phyloP scores from a whole-genome alignment of 1,140 invertebrate species.

The Caenorhabditis inopinata region DNA sequence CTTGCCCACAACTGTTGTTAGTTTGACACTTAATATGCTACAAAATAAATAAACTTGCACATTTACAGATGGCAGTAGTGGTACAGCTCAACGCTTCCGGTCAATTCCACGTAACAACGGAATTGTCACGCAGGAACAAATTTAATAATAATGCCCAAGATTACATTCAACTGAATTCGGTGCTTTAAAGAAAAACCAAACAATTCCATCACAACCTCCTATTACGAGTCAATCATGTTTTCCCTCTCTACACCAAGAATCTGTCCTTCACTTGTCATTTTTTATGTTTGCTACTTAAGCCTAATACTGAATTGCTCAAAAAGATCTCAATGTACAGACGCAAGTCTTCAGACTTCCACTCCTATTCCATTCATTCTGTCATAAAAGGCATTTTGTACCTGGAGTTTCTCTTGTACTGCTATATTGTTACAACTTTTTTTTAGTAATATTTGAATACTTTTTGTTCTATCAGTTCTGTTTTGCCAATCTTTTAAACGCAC shows the following conservation, averaged over 20 bases:
- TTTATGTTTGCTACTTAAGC: neutral
- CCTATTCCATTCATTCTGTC: neutral
- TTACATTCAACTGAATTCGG: neutral
- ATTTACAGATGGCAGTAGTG: neutral
- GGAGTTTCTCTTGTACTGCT: neutral
- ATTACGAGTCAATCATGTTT: conserved; percentile 19
- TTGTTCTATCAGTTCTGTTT: neutral
- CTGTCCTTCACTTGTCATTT: conserved; percentile 29
- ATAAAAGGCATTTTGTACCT: conserved; percentile 6
- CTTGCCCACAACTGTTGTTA: conserved; percentile 45
- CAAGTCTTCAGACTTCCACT: neutral
- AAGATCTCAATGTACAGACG: conserved; percentile 22
- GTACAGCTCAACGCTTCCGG: neutral
- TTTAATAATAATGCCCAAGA: neutral
- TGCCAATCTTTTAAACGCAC: conserved; percentile 14
- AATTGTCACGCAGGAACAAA: conserved; percentile 13
- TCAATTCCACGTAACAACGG: conserved; percentile 16
- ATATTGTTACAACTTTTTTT: neutral
- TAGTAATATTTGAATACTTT: neutral
- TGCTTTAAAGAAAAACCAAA: conserved; percentile 1
- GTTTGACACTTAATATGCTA: conserved; percentile 21
- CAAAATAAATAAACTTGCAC: neutral
- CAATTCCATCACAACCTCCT: neutral
- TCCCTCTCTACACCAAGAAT: neutral
- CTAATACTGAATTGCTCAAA: neutral